Evolutionary conservation across 2,113 vertebrate species (phyloP).

Genomic region (Corydoras sp.): DNA sequence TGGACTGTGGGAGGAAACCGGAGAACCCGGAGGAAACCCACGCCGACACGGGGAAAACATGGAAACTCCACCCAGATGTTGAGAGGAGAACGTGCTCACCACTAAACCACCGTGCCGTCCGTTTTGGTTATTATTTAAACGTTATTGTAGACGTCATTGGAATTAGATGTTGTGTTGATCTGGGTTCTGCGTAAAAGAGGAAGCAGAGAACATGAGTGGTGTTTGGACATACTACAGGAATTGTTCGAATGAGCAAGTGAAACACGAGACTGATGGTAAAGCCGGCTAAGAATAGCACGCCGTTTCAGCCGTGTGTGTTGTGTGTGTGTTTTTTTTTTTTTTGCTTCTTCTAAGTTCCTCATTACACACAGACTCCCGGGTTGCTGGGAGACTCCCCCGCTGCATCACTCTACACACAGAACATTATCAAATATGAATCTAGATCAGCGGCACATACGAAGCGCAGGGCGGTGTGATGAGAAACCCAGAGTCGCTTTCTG

Average conservation of each 20-base stretch:
- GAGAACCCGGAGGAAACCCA: no score
- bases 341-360: slow-evolving; percentile 25
- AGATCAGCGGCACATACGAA: slow-evolving; percentile 14
- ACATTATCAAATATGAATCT: slow-evolving; percentile 31
- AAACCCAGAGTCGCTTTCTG: no score
- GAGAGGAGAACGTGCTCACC: no score
- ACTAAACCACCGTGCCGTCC: no score
- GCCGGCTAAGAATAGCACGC: slow-evolving; percentile 31
- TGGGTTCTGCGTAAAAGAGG: slow-evolving; percentile 7
- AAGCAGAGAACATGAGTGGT: slow-evolving; percentile 1
- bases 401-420: slow-evolving; percentile 23
- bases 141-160: no score
- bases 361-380: slow-evolving; percentile 33
- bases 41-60: no score
- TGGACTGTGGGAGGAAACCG: no score
- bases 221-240: slow-evolving; percentile 32
- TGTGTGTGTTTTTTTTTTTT: slow-evolving; percentile 17
- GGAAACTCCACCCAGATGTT: no score
- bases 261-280: slow-evolving; percentile 37
- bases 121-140: no score
- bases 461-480: background rate
- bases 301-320: slow-evolving; percentile 22
- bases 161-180: background rate
- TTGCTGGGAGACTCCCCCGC: slow-evolving; percentile 21
- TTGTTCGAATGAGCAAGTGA: slow-evolving; percentile 32